phyloP scores from a whole-genome alignment of 37 sponge, comb jelly and placozoan species.

The Hormiphora californensis region DNA sequence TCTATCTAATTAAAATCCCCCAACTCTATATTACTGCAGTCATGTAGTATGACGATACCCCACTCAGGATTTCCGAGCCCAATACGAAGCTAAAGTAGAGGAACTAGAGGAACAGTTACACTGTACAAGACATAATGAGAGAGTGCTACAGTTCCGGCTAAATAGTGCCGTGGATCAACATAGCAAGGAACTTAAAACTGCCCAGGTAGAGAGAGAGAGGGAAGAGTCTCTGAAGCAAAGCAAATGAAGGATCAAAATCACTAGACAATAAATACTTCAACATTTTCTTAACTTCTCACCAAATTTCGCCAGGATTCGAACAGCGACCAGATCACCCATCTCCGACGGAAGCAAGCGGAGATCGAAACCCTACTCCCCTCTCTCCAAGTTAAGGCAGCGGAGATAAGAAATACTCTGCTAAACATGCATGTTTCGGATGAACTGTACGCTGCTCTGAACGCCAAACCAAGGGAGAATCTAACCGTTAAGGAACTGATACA shows the following conservation, averaged over 20 bases:
- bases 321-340: constrained; percentile 17
- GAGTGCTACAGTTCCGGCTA: constrained; percentile 9
- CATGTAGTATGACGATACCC: too few species aligned
- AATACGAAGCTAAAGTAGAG: constrained; percentile 2
- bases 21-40: too few species aligned
- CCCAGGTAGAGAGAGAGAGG: constrained; percentile 39
- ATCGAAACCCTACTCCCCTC: constrained; percentile 34
- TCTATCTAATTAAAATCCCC: too few species aligned
- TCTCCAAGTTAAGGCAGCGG: constrained; percentile 42
- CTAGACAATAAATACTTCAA: not conserved
- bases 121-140: not conserved
- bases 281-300: not conserved
- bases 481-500: constrained; percentile 44
- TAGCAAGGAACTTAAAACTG: constrained; percentile 41
- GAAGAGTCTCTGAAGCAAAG: not conserved
- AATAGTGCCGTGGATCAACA: constrained; percentile 52
- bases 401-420: constrained; percentile 4
- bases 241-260: too few species aligned
- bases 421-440: constrained; percentile 32
- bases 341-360: constrained; percentile 37
- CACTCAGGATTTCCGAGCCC: constrained; percentile 32
- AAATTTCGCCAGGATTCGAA: constrained; percentile 21
- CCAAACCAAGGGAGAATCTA: constrained; percentile 11
- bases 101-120: constrained; percentile 38
- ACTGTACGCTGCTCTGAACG: not conserved